Evolutionary conservation across 2,888 invertebrate species (phyloP).

Genomic region (Abrostola triplasia): DNA sequence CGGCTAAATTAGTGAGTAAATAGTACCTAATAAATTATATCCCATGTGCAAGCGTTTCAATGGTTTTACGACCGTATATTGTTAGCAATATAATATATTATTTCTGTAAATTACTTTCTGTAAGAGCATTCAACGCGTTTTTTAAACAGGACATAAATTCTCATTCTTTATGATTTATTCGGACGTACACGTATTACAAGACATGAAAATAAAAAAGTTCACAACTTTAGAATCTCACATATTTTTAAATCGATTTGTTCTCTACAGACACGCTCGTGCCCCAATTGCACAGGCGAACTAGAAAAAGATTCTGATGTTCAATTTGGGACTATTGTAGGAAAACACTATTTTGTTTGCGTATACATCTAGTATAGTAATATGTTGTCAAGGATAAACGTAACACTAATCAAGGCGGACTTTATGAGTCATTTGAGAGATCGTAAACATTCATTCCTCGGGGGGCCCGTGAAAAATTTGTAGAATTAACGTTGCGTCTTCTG

Average conservation of each 20-base stretch:
- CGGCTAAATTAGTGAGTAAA: constrained; percentile 44
- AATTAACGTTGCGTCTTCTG: not conserved
- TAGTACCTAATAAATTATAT: constrained; percentile 42
- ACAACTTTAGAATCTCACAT: too few species aligned
- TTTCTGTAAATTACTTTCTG: constrained; percentile 29
- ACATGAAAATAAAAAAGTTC: too few species aligned
- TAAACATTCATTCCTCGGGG: constrained; percentile 2
- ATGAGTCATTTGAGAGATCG: constrained; percentile 4
- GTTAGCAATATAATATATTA: constrained; percentile 20
- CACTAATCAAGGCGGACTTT: constrained; percentile 1
- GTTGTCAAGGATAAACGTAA: not conserved
- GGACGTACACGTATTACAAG: too few species aligned
- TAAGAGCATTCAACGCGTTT: not conserved
- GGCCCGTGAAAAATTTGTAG: constrained; percentile 1
- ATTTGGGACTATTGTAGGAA: constrained; percentile 11
- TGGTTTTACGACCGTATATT: constrained; percentile 31
- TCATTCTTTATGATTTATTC: too few species aligned
- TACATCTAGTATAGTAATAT: not conserved
- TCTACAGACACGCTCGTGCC: not conserved
- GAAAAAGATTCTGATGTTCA: constrained; percentile 12
- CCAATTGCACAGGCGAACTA: constrained; percentile 28
- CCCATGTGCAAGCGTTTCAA: constrained; percentile 39
- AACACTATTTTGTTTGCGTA: not conserved
- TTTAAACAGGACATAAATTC: not conserved
- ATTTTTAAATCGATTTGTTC: not conserved